Evolutionary conservation across 2,113 vertebrate species (phyloP).

Genomic region (Gymnorhina tibicen): DNA sequence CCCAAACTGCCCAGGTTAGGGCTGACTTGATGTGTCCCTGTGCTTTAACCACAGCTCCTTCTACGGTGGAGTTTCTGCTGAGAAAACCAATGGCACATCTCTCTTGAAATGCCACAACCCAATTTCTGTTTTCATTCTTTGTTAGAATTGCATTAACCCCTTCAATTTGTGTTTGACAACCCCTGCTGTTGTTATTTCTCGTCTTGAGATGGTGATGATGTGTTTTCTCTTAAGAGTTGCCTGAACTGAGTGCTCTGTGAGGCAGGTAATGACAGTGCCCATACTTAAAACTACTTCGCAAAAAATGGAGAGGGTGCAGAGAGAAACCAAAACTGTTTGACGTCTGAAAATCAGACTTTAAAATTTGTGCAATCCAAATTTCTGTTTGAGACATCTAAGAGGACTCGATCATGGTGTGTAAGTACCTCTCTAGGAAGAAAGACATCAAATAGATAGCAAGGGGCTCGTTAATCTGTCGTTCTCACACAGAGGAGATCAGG

Average conservation of each 20-base stretch:
- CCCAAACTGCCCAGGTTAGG: background rate
- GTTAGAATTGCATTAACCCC: background rate
- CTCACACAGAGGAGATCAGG: background rate
- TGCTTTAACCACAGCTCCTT: background rate
- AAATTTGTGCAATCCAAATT: background rate
- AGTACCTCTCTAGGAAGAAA: background rate
- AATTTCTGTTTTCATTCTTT: background rate
- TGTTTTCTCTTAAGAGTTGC: background rate
- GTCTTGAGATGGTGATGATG: background rate
- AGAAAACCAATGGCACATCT: background rate
- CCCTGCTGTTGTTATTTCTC: background rate
- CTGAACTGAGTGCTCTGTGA: background rate
- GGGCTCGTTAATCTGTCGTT: background rate
- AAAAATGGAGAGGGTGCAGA: background rate
- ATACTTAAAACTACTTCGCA: background rate
- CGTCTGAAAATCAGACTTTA: background rate
- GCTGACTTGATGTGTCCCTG: background rate
- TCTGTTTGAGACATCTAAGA: background rate
- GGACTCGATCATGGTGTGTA: background rate
- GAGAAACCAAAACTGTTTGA: background rate
- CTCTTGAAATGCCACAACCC: background rate
- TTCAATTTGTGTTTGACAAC: background rate
- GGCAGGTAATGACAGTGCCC: background rate
- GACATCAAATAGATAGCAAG: background rate
- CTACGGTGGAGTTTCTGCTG: background rate